Base-by-base conservation (phyloP, 2,113 vertebrate genomes). In the Hemibagrus wyckioides region DNA sequence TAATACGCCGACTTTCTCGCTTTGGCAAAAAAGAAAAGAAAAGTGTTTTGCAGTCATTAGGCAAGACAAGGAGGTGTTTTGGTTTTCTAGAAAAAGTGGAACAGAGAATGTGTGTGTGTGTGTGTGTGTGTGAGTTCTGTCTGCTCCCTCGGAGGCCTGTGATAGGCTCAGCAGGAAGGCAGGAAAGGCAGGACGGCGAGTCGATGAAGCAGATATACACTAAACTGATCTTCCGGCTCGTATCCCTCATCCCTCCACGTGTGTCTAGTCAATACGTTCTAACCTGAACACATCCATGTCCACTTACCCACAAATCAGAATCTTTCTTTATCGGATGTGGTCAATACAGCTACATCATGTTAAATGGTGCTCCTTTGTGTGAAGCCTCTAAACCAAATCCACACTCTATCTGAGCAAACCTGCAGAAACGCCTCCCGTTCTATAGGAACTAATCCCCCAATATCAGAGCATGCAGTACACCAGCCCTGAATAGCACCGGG, bases 131-230 rank as follows among this genome's bases (percentile, higher is more conserved):
- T 21, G 85, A 90, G 88, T 91, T 82, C 90, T 73, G 90, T 91
- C 63, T 86, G 93, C 93, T 92, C 91, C 90, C 86, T 61, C 15
- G 36, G 86, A 90, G 93, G 89, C 89, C 87, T 90, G 85, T 92
- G 93, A 94, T 93, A 93, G 92, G 92, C 92, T 91, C 91, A 83
- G 92, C 77, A 1, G 93, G 93, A 81, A 80, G 75, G 77, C n/a
- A 2, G 93, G 90, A 93, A 81, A 80, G 75, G 77, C n/a, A 2
- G 93, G 90, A 93, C 88, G 87, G 90, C 15, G 86, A 90, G 84
- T 89, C 90, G 91, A 94, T 91, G 92, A 91, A 90, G 90, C 90
- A 88, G 90, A 93, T 94, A 92, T 90, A 90, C 92, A 92, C 92
- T 89, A 90, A 91, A 91, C 63, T 44, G 80, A 80, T 44, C 44